Conservation (phyloP, 1,140 invertebrate species). For the Xylocopa sonorina region DNA sequence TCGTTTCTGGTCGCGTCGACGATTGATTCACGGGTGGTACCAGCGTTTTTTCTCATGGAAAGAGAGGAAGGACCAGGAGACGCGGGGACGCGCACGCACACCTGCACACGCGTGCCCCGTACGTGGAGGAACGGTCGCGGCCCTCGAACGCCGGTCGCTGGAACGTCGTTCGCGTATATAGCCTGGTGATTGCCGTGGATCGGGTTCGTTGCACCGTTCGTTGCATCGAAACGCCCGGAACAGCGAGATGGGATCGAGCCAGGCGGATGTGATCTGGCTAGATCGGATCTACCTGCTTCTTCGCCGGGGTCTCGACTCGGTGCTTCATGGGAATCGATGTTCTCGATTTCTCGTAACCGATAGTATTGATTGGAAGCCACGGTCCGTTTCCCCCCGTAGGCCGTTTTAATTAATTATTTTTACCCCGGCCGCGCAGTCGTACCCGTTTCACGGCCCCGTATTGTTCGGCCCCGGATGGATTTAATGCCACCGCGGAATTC, state of each 20-base stretch:
- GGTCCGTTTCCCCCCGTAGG: neutral
- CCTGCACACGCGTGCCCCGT: conserved; percentile 27
- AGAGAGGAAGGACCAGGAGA: conserved; percentile 43
- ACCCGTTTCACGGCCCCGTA: neutral
- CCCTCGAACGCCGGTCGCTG: conserved; percentile 13
- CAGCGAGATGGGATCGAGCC: conserved; percentile 36
- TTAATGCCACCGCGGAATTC: conserved; percentile 2
- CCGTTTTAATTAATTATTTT: conserved; percentile 43
- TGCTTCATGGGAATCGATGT: conserved; percentile 48
- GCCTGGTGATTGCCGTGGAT: conserved; percentile 39
- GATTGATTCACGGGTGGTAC: conserved; percentile 61
- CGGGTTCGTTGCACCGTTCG: conserved; percentile 64
- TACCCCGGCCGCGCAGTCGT: neutral
- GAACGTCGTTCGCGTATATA: conserved; percentile 29
- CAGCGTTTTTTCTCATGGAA: conserved; percentile 56
- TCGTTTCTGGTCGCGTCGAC: conserved; percentile 44
- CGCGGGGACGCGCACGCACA: conserved; percentile 57
- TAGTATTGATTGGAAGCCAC: conserved; percentile 36
- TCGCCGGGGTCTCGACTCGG: neutral
- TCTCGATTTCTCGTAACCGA: conserved; percentile 44
- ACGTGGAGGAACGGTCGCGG: too few relatives aligned
- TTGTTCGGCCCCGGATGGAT: conserved; percentile 29
- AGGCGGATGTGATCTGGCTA: conserved; percentile 51
- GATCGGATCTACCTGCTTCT: conserved; percentile 45
- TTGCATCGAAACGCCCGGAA: conserved; percentile 43